phyloP scores from a whole-genome alignment of 2,888 invertebrate genomes.

The Sialis fuliginosa region DNA sequence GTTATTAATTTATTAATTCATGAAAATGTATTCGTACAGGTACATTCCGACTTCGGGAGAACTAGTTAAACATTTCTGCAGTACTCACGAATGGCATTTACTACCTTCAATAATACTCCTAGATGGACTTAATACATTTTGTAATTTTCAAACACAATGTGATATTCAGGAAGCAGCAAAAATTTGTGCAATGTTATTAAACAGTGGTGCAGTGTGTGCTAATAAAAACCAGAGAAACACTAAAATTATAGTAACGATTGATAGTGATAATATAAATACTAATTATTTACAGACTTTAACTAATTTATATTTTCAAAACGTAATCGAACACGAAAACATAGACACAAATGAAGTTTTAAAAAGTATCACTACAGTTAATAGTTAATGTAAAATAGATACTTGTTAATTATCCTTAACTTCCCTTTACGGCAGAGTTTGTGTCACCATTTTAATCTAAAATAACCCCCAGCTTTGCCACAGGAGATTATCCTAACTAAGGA shows the following conservation, averaged over 20 bases:
- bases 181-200: conserved; percentile 16
- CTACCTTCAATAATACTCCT: conserved; percentile 19
- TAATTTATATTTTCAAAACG: conserved; percentile 16
- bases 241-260: not conserved
- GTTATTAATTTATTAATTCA: not conserved
- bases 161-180: conserved; percentile 14
- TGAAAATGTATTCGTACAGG: conserved; percentile 11
- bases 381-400: no score
- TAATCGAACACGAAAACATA: conserved; percentile 8
- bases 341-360: conserved; percentile 6
- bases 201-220: conserved; percentile 16
- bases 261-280: not conserved
- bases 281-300: conserved; percentile 12
- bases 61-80: conserved; percentile 18
- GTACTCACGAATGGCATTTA: conserved; percentile 19
- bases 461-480: no score
- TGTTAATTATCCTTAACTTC: no score
- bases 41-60: conserved; percentile 19
- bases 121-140: conserved; percentile 18
- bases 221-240: conserved; percentile 3
- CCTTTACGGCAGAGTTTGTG: no score
- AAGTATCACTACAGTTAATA: no score
- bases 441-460: no score
- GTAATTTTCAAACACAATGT: conserved; percentile 11
- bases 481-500: no score